Evolutionary conservation across 2,888 invertebrate species (phyloP), one percentile per base, ranked within the genome.

Genomic region (Drosophila dives): DNA sequence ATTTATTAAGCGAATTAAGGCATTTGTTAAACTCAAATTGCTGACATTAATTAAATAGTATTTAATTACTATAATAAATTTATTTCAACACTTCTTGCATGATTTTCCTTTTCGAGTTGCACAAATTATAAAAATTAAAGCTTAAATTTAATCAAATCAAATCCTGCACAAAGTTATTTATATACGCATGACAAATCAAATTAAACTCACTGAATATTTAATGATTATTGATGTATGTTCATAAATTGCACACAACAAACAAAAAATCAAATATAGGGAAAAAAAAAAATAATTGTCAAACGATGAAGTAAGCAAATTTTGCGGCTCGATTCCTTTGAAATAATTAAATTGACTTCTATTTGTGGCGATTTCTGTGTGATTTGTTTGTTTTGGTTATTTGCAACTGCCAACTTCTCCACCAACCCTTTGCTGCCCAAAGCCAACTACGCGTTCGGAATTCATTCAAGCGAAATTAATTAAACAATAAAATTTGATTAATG

Each of bases 401-500:
- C 23, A 2, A 26, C 17, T 17, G 17, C 17, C 45, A 45, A 23
- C 23, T 8, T 2, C 15, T 23, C 23, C 45, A 26, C 34, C 33
- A 53, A 36, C 23, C 34, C 15, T 33, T 29, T 26, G 42, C 42
- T 51, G 34, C 6, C n/a, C 26, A 45, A n/a, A 55, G 49, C 29
- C 69, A 56, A 54, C 74, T 54, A 53, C 61, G 34, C 40, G 53
- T 17, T 54, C 51, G 54, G 51, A 48, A 56, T 86, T 84, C 83
- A 84, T 84, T 86, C 89, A 86, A 84, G 83, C 83, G 66, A 86
- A 89, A 86, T 88, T 86, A 85, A 89, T 86, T 88, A 89, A 89
- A 86, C 83, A 89, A 89, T 86, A 89, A 86, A 89, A 88, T 79
- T 85, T 86, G 88, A 86, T 89, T 89, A 85, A 86, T 86, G 86